These are phyloP conservation scores for Coelopa frigida DNA, from an alignment of 1,140 invertebrate genomes.

Conservation along the genomic window DNA sequence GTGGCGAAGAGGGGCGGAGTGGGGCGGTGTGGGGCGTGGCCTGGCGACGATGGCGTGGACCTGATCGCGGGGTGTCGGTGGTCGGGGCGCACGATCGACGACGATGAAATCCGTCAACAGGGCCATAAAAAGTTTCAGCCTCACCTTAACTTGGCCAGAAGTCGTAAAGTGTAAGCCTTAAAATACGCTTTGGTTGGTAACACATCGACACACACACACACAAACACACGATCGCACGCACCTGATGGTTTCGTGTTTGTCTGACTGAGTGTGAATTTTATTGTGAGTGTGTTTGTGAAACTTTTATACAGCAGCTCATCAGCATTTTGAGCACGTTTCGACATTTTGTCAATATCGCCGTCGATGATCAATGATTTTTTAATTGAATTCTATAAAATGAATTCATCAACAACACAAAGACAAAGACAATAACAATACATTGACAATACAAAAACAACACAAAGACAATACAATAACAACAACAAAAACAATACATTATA, in stretches of 20 bases:
- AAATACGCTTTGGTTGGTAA: too few species aligned
- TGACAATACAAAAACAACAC: too few species aligned
- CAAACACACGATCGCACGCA: neutral
- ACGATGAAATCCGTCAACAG: constrained; percentile 5
- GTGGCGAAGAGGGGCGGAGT: neutral
- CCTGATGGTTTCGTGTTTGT: neutral
- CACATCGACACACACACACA: neutral
- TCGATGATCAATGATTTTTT: constrained; percentile 10
- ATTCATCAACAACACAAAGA: too few species aligned
- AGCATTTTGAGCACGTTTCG: constrained; percentile 11
- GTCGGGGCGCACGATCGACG: neutral
- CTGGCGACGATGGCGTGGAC: neutral
- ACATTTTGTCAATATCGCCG: constrained; percentile 12
- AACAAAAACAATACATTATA: too few species aligned
- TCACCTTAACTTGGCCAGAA: constrained; percentile 3
- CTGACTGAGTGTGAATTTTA: neutral
- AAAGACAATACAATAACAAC: too few species aligned
- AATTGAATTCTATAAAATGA: neutral
- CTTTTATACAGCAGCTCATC: constrained; percentile 8
- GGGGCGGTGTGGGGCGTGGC: neutral
- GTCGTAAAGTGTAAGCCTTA: neutral
- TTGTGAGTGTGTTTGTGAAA: too few species aligned
- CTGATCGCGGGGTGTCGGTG: too few species aligned
- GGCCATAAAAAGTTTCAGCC: neutral
- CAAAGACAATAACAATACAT: too few species aligned